Conservation (phyloP, 2,888 invertebrate genomes). For the Drosophila kuntzei region DNA sequence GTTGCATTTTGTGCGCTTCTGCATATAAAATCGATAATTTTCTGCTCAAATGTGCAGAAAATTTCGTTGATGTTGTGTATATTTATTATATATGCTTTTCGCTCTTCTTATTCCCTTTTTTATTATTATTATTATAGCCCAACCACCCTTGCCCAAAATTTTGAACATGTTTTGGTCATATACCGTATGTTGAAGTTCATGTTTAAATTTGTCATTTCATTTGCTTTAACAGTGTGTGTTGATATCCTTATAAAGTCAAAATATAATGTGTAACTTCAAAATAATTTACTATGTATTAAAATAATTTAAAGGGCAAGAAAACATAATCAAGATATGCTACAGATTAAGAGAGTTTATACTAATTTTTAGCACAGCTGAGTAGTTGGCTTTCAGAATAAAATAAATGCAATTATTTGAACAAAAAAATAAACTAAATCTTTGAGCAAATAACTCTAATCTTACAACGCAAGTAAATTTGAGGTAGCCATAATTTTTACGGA, state of each 20-base stretch:
- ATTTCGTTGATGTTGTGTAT: constrained; percentile 67
- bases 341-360: too few relatives aligned
- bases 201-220: constrained; percentile 1
- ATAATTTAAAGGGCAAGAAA: too few relatives aligned
- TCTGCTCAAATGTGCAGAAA: constrained; percentile 82
- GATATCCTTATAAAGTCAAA: background rate
- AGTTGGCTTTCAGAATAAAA: too few relatives aligned
- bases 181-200: constrained; percentile 27
- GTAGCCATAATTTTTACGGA: too few relatives aligned
- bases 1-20: constrained; percentile 64
- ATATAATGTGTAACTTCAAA: background rate
- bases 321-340: too few relatives aligned
- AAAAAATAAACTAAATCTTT: too few relatives aligned
- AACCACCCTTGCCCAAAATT: background rate
- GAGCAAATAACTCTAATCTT: too few relatives aligned
- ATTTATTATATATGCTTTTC: constrained; percentile 36
- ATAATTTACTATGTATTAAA: too few relatives aligned
- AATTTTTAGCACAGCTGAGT: too few relatives aligned
- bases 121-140: constrained; percentile 4
- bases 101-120: background rate
- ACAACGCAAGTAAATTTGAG: too few relatives aligned
- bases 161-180: constrained; percentile 6
- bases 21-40: constrained; percentile 79
- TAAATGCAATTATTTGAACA: too few relatives aligned
- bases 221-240: background rate